Evolutionary conservation across 2,797 vertebrate species (phyloP).

Genomic region (Petrocephalus sullivani): DNA sequence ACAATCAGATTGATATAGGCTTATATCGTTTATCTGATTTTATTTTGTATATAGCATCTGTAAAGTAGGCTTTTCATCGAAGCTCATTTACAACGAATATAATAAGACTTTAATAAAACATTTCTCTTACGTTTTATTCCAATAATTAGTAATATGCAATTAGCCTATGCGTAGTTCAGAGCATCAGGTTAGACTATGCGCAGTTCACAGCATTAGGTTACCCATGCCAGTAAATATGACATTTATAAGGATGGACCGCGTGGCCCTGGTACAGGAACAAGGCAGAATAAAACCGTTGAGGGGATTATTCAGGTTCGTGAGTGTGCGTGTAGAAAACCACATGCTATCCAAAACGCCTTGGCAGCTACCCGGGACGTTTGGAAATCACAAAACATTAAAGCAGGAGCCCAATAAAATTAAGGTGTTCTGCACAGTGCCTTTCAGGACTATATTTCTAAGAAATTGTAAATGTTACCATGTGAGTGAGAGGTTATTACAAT

Average conservation of each 20-base stretch:
- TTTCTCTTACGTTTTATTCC: neutral
- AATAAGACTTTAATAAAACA: neutral
- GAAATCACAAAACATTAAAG: neutral
- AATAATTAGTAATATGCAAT: neutral
- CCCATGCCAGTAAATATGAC: neutral
- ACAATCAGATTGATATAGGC: no score
- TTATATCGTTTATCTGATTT: neutral
- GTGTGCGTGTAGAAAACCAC: neutral
- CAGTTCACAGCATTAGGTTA: neutral
- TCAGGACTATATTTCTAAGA: neutral
- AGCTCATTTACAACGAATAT: neutral
- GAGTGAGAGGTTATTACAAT: neutral
- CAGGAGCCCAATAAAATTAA: neutral
- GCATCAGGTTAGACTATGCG: neutral
- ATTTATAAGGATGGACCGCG: neutral
- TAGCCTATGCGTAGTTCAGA: neutral
- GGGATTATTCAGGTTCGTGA: neutral
- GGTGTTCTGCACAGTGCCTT: neutral
- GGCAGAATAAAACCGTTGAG: neutral
- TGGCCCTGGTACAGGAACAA: neutral
- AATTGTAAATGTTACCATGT: conserved; percentile 6
- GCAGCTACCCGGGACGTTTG: neutral
- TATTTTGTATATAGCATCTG: neutral
- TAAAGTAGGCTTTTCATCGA: neutral
- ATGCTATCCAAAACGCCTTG: neutral